phyloP scores from a whole-genome alignment of 2,888 invertebrate species.

The Pseudanteris insignis region DNA sequence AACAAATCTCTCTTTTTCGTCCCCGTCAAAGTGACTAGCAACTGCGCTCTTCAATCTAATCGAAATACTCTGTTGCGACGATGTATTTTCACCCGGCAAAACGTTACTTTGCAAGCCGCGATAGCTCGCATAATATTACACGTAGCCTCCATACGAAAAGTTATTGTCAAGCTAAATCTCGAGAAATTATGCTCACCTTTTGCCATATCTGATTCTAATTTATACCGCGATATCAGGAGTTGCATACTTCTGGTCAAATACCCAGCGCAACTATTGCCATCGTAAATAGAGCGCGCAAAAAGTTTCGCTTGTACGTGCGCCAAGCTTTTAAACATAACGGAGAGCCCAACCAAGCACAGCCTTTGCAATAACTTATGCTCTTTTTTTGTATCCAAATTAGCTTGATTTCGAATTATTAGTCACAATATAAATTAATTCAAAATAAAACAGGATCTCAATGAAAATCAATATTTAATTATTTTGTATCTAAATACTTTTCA shows the following conservation, averaged over 20 bases:
- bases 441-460: too few relatives aligned
- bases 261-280: slow-evolving; percentile 23
- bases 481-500: too few relatives aligned
- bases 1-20: slow-evolving; percentile 13
- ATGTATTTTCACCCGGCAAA: slow-evolving; percentile 12
- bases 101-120: slow-evolving; percentile 12
- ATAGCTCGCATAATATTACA: slow-evolving; percentile 40
- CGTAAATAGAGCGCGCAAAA: slow-evolving; percentile 19
- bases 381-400: too few relatives aligned
- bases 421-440: too few relatives aligned
- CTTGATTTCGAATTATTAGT: too few relatives aligned
- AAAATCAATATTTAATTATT: too few relatives aligned
- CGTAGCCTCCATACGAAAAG: slow-evolving; percentile 34
- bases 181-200: slow-evolving; percentile 31
- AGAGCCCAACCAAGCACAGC: too few relatives aligned
- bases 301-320: too few relatives aligned
- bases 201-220: slow-evolving; percentile 34
- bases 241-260: slow-evolving; percentile 30
- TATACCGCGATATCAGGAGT: slow-evolving; percentile 23
- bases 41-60: slow-evolving; percentile 24
- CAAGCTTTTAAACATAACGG: too few relatives aligned
- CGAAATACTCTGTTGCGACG: slow-evolving; percentile 26
- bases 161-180: slow-evolving; percentile 44
- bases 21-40: background rate
- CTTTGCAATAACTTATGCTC: too few relatives aligned